These are phyloP conservation scores for Lepidurus apus DNA, from an alignment of 1,140 invertebrate species.

Conservation along the genomic window DNA sequence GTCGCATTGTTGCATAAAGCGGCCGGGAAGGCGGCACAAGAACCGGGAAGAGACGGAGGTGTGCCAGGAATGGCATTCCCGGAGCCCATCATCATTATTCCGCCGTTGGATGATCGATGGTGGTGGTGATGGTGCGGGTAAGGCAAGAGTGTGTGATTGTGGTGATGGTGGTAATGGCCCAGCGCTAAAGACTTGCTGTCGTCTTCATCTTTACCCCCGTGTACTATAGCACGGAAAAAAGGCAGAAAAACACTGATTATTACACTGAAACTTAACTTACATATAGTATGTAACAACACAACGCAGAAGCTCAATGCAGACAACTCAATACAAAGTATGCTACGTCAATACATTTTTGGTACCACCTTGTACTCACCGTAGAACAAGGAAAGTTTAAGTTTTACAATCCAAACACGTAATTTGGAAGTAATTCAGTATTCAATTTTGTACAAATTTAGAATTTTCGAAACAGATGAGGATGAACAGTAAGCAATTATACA, in stretches of 20 bases:
- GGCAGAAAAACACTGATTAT: background rate
- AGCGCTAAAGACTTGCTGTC: background rate
- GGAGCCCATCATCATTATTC: conserved; percentile 5
- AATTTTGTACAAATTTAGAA: too few relatives aligned
- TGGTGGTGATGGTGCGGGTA: background rate
- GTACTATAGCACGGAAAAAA: background rate
- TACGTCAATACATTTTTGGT: too few relatives aligned
- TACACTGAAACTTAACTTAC: background rate
- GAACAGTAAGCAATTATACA: too few relatives aligned
- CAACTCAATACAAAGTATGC: too few relatives aligned
- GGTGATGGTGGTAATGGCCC: background rate
- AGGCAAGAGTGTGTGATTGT: background rate
- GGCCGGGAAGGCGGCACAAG: background rate
- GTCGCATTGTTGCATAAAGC: background rate
- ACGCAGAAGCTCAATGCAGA: too few relatives aligned
- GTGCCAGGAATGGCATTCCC: conserved; percentile 4
- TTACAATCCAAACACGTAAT: too few relatives aligned
- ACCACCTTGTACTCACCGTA: too few relatives aligned
- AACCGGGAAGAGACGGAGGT: background rate
- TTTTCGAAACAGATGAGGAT: too few relatives aligned
- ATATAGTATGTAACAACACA: too few relatives aligned
- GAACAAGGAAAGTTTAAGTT: too few relatives aligned
- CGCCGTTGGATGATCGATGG: background rate
- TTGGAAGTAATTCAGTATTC: too few relatives aligned
- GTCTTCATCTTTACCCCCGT: background rate